Conservation (phyloP, 37 sponge, comb jelly and placozoan species). For the Oscarella lobularis region DNA sequence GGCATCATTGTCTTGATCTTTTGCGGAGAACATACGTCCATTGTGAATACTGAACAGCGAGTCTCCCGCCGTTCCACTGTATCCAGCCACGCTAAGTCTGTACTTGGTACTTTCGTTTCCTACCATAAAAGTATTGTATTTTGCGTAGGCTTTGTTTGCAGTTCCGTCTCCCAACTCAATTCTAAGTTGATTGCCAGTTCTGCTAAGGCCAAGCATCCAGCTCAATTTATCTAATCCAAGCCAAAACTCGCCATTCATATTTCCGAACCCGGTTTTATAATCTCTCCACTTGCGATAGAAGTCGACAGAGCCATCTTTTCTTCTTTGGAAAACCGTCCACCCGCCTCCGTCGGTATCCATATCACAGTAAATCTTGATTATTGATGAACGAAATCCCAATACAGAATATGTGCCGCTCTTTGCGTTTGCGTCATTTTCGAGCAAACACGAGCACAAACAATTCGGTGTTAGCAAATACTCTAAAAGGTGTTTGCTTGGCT, state of each 20-base stretch:
- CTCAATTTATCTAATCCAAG: background rate
- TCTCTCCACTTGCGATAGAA: background rate
- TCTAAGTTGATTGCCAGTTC: background rate
- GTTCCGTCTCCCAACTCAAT: background rate
- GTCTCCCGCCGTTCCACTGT: background rate
- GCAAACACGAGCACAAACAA: no score
- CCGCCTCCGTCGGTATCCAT: background rate
- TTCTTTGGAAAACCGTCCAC: background rate
- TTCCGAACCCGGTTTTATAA: background rate
- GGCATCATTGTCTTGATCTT: background rate
- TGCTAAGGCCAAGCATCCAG: no score
- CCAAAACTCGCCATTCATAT: background rate
- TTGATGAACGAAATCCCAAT: no score
- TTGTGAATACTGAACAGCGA: background rate
- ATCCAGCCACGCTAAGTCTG: background rate
- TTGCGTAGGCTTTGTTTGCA: background rate
- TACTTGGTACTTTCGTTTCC: background rate
- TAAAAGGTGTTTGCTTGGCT: no score
- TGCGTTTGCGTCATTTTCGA: no score
- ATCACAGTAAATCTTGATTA: background rate
- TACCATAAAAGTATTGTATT: background rate
- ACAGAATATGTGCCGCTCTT: no score
- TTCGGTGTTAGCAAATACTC: no score
- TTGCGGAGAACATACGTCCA: background rate
- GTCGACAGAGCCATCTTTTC: background rate